A percentile compares a stretch with the other conserved stretches of the same genome.
Evolutionary conservation across 2,797 vertebrate genomes (phyloP).

Genomic region (Sebastes oblongus): DNA sequence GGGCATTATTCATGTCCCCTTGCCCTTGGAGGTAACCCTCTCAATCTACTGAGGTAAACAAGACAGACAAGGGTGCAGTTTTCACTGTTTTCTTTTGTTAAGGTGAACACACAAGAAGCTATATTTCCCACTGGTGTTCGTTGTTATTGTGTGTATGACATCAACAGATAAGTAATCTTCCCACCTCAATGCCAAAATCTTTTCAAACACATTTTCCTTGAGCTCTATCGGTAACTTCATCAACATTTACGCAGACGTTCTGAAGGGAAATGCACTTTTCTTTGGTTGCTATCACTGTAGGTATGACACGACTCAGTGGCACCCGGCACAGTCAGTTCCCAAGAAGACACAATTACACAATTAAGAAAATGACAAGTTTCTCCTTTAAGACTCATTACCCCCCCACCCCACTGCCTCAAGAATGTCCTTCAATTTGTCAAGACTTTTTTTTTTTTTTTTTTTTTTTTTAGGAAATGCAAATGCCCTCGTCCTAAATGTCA

Average conservation of each 20-base stretch:
- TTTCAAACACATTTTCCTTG: constrained; percentile 50
- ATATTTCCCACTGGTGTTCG: constrained; percentile 67
- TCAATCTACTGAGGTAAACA: constrained; percentile 79
- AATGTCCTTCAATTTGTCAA: constrained; percentile 65
- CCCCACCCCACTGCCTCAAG: neutral
- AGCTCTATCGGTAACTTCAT: constrained; percentile 42
- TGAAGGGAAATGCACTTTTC: constrained; percentile 3
- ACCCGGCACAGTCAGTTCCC: constrained; percentile 19
- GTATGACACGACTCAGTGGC: neutral
- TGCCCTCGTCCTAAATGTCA: constrained; percentile 79
- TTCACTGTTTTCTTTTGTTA: constrained; percentile 70
- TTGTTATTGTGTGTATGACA: constrained; percentile 51
- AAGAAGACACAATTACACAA: constrained; percentile 41
- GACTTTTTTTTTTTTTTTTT: constrained; percentile 32
- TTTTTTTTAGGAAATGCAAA: constrained; percentile 80
- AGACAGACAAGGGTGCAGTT: constrained; percentile 73
- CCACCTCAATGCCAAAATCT: constrained; percentile 40
- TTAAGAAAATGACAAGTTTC: constrained; percentile 35
- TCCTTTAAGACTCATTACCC: constrained; percentile 38
- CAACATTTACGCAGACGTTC: constrained; percentile 12
- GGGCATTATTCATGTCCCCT: constrained; percentile 82
- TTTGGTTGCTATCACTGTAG: neutral
- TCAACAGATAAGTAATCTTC: constrained; percentile 62
- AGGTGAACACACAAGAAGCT: constrained; percentile 65
- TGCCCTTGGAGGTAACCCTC: constrained; percentile 84